Evolutionary conservation across 1,140 invertebrate genomes (phyloP), one percentile per base, ranked within the genome.

Genomic region (Chironomus striatipennis): DNA sequence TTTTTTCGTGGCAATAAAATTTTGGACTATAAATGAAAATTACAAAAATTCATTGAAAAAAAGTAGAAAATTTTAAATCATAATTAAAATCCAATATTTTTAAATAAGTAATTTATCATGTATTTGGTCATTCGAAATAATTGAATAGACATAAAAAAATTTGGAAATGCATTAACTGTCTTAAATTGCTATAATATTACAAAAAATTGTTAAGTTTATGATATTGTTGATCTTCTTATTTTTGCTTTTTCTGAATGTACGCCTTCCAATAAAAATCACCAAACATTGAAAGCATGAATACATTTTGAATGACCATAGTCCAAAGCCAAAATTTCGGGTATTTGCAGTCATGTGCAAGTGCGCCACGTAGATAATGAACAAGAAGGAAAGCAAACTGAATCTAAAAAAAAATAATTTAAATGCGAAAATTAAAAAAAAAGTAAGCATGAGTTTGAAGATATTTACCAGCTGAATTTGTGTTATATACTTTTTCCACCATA

Each of bases 401-500:
- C 86, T 87, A 82, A 24, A 82, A 83, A 74, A 72, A 75, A 73
- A 75, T 67, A 74, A 77, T 73, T 75, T 47, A 73, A 15, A 74
- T 43, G 34, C 43, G 57, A 67, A 20, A 17, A n/a, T 5, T n/a
- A 7, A 34, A 34, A 34, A 34, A 34, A 1, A 24, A 47, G 4
- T 24, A 43, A 7, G 70, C 64, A 67, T 67, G 18, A 1, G 5
- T 34, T 5, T 34, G 24, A 34, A 34, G 24, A 20, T 91, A 79
- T 90, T 89, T 43, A 83, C 83, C 74, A 94, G 85, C 81, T 95
- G 93, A 12, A 92, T 78, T n/a, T 86, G 85, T 0, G 93, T 95
- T 43, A 95, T 86, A 78, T 94, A 89, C 78, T 88, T 92, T 81
- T 95, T 95, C 92, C 92, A 95, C 91, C 92, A 94, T 0, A 92